A percentile compares a stretch with the other conserved stretches of the same genome.
These are phyloP conservation scores for Rhombomys opimus DNA, from an alignment of 2,113 vertebrate species.

Conservation along the genomic window DNA sequence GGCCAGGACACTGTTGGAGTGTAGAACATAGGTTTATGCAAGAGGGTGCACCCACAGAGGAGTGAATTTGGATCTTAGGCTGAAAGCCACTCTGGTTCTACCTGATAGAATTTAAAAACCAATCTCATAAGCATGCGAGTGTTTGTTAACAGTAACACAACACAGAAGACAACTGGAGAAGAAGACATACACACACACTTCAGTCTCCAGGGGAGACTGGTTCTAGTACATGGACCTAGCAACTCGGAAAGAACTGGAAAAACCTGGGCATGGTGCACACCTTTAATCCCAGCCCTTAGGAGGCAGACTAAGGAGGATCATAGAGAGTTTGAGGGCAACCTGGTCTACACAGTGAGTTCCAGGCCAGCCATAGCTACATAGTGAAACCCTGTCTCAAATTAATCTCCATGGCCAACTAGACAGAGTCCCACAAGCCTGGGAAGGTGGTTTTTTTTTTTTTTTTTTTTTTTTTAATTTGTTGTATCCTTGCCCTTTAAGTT, in stretches of 20 bases:
- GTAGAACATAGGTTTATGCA: not conserved
- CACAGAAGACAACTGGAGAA: not conserved
- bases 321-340: not conserved
- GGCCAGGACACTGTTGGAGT: not conserved
- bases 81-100: not conserved
- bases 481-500: not conserved
- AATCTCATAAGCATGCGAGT: not conserved
- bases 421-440: not conserved
- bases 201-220: not conserved
- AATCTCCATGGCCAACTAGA: not conserved
- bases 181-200: not conserved
- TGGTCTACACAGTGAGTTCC: not conserved
- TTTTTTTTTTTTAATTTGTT: not conserved
- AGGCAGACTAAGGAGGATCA: not conserved
- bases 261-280: not conserved
- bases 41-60: no score
- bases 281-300: not conserved
- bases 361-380: not conserved
- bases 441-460: not conserved
- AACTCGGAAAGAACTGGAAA: not conserved
- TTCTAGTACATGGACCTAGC: fast-evolving
- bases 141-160: not conserved
- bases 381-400: not conserved
- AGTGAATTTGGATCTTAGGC: not conserved
- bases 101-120: no score